These are phyloP conservation scores for Galaxea fascicularis DNA, from an alignment of 92 coral and sea anemone genomes.

Conservation along the genomic window DNA sequence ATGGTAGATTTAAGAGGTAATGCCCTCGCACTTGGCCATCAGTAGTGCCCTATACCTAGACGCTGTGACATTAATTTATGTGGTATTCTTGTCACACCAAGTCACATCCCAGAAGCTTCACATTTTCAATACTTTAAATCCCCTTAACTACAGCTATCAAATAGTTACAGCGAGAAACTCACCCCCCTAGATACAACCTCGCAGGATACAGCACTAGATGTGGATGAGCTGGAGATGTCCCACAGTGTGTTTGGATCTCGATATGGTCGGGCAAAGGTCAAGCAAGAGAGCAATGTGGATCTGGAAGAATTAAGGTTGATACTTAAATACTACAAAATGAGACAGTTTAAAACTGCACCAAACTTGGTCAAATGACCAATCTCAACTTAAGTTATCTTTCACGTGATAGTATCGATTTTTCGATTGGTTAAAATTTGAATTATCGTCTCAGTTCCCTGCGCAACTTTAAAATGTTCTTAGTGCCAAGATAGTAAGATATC, in stretches of 20 bases:
- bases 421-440: too few relatives aligned
- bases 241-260: constrained; percentile 79
- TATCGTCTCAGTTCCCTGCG: too few relatives aligned
- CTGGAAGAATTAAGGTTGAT: constrained; percentile 48
- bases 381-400: neutral
- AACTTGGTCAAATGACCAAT: neutral
- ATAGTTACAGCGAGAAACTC: constrained; percentile 85
- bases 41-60: too few relatives aligned
- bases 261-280: constrained; percentile 72
- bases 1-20: too few relatives aligned
- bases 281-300: constrained; percentile 42
- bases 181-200: constrained; percentile 75
- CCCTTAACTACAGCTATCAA: constrained; percentile 16
- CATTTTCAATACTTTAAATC: neutral
- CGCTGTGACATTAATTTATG: too few relatives aligned
- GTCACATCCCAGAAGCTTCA: too few relatives aligned
- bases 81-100: too few relatives aligned
- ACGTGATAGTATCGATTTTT: too few relatives aligned
- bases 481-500: too few relatives aligned
- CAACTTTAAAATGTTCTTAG: too few relatives aligned
- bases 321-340: neutral
- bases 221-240: constrained; percentile 81
- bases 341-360: neutral
- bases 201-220: constrained; percentile 73
- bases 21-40: too few relatives aligned